These are phyloP conservation scores for Tridacna gigas DNA, from an alignment of 2,888 invertebrate species.

Conservation along the genomic window DNA sequence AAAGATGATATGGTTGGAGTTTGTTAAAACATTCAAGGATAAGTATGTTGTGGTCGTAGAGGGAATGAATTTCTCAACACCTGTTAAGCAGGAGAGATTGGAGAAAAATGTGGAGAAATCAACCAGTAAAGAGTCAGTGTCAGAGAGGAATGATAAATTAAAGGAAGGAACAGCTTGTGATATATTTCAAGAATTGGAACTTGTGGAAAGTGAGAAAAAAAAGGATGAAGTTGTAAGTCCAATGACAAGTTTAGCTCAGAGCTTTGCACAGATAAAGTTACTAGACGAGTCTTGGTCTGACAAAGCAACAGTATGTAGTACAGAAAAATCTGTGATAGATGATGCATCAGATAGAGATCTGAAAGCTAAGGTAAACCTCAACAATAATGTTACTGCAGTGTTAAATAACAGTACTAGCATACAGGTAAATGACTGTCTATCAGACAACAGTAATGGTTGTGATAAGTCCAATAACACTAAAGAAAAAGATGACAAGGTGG, in stretches of 20 bases:
- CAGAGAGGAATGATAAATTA: not conserved
- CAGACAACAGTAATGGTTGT: no score
- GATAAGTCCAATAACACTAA: no score
- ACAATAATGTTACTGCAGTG: no score
- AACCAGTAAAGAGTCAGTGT: not conserved
- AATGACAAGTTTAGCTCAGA: slow-evolving; percentile 62
- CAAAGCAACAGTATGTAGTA: slow-evolving; percentile 28
- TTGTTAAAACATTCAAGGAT: slow-evolving; percentile 52
- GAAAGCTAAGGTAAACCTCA: no score
- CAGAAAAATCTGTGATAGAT: slow-evolving; percentile 9
- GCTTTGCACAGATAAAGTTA: slow-evolving; percentile 64
- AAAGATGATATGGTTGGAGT: slow-evolving; percentile 66
- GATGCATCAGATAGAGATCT: not conserved
- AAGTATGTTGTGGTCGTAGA: slow-evolving; percentile 36
- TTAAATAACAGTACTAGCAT: no score
- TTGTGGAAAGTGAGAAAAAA: not conserved
- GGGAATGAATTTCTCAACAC: not conserved
- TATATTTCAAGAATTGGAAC: not conserved
- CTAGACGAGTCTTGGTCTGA: slow-evolving; percentile 62
- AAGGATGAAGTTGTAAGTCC: slow-evolving; percentile 62
- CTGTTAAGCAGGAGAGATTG: not conserved
- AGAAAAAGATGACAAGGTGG: no score
- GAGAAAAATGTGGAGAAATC: not conserved
- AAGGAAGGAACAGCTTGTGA: not conserved
- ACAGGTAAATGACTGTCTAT: no score